A percentile compares a stretch with the other conserved stretches of the same genome.
phyloP scores from a whole-genome alignment of 2,113 vertebrate species.

The Lophius piscatorius region DNA sequence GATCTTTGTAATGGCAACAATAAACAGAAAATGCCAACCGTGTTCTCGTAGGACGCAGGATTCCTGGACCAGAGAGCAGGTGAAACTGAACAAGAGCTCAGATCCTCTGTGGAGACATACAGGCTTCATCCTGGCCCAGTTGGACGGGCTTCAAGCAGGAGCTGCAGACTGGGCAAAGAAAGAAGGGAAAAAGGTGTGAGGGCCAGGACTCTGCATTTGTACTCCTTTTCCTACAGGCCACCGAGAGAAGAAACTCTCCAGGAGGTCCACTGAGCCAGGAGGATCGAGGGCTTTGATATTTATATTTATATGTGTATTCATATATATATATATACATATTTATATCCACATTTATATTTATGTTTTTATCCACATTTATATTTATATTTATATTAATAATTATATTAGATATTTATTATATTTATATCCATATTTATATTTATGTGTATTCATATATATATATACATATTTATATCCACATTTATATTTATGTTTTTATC shows the following conservation, averaged over 20 bases:
- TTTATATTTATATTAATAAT: too few relatives aligned
- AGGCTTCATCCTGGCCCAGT: conserved; percentile 86
- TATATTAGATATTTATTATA: too few relatives aligned
- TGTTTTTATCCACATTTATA: too few relatives aligned
- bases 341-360: too few relatives aligned
- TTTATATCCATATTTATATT: too few relatives aligned
- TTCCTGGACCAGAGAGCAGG: conserved; percentile 84
- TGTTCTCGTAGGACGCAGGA: conserved; percentile 84
- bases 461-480: too few relatives aligned
- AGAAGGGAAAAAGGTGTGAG: conserved; percentile 78
- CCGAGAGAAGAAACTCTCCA: neutral
- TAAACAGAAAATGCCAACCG: neutral
- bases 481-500: too few relatives aligned
- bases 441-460: too few relatives aligned
- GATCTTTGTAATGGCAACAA: neutral
- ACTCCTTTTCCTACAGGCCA: neutral
- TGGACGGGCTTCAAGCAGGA: conserved; percentile 89
- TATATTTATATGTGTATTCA: too few relatives aligned
- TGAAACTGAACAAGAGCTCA: conserved; percentile 73
- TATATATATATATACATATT: too few relatives aligned
- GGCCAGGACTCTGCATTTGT: rapidly evolving
- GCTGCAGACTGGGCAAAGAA: conserved; percentile 81
- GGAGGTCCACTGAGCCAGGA: too few relatives aligned
- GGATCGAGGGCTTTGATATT: too few relatives aligned
- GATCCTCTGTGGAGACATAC: conserved; percentile 88